These are phyloP conservation scores for Serinus canaria DNA, from an alignment of 2,113 vertebrate species.

Conservation along the genomic window DNA sequence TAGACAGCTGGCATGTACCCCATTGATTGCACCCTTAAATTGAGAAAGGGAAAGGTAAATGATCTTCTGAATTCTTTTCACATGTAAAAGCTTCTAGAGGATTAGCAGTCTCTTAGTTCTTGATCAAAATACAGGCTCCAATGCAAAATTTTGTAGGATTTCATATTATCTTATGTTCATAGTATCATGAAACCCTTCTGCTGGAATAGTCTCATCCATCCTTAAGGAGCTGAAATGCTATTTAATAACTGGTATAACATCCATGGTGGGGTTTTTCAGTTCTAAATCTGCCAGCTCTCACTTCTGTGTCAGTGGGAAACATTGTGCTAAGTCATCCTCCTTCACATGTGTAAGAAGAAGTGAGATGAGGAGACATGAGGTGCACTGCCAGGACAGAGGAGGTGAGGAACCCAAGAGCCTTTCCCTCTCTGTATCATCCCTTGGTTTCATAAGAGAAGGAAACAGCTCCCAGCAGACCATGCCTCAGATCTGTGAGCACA, in stretches of 20 bases:
- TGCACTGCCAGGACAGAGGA: not conserved
- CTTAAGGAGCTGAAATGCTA: not conserved
- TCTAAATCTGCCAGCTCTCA: not conserved
- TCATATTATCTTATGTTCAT: not conserved
- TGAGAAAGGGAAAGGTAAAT: conserved; percentile 4
- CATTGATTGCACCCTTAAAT: conserved; percentile 10
- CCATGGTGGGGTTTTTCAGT: not conserved
- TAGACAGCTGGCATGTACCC: not conserved
- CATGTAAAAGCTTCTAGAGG: not conserved
- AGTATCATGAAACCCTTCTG: not conserved
- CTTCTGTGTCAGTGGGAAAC: not conserved
- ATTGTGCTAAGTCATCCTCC: not conserved
- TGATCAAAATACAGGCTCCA: not conserved
- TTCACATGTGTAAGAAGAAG: not conserved
- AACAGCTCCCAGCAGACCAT: not conserved
- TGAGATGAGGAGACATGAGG: not conserved
- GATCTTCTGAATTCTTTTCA: conserved; percentile 34
- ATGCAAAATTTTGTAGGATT: not conserved
- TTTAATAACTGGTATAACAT: not conserved
- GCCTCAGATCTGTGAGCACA: not conserved
- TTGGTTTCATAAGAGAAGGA: not conserved
- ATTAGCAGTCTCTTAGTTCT: not conserved
- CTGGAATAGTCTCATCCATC: not conserved
- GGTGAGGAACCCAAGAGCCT: accelerated
- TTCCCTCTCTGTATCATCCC: not conserved